These are phyloP conservation scores for Drosophila kambysellisi DNA, from an alignment of 2,888 invertebrate species.

Conservation along the genomic window DNA sequence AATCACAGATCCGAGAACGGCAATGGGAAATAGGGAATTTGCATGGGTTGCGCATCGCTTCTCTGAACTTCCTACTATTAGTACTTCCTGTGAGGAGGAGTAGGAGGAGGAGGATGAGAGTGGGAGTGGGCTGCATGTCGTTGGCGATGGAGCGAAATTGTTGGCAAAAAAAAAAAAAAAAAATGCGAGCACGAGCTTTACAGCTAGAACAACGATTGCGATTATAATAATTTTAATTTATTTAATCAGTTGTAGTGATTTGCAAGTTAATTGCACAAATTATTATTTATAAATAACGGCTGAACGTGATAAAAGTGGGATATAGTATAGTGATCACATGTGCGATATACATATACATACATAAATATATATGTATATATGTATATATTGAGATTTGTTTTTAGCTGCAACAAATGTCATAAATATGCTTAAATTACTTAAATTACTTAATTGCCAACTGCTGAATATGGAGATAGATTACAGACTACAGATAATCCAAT, in stretches of 20 bases:
- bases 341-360: conserved; percentile 1
- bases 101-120: neutral
- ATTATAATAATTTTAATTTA: conserved; percentile 55
- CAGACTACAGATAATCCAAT: conserved; percentile 7
- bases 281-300: conserved; percentile 62
- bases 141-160: conserved; percentile 39
- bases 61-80: neutral
- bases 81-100: neutral
- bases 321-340: conserved; percentile 30
- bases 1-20: conserved; percentile 31
- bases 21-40: conserved; percentile 25
- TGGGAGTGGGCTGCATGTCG: conserved; percentile 6
- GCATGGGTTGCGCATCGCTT: conserved; percentile 16
- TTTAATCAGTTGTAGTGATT: conserved; percentile 65
- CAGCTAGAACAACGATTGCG: conserved; percentile 21
- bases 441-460: conserved; percentile 15
- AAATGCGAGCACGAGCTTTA: conserved; percentile 56
- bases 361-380: neutral
- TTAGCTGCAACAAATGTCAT: conserved; percentile 4
- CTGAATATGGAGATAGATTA: neutral
- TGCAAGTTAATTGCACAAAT: conserved; percentile 74
- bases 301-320: conserved; percentile 31
- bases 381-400: neutral
- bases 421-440: conserved; percentile 14
- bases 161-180: conserved; percentile 67